Percentiles rank a stretch among this genome's conserved stretches.
Evolutionary conservation across 2,888 invertebrate species (phyloP).

Genomic region (Leptura quadrifasciata): DNA sequence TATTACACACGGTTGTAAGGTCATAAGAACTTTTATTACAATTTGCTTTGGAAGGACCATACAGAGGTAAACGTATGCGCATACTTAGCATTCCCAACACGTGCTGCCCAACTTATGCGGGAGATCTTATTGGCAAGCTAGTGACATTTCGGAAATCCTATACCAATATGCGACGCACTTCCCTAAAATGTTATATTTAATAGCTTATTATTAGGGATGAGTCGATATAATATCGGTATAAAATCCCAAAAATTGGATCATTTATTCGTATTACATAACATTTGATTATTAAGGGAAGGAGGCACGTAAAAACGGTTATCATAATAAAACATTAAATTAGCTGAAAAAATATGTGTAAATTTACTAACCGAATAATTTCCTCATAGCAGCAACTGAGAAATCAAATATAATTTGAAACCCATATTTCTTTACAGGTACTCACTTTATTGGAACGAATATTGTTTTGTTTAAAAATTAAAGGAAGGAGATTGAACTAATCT

Average conservation of each 20-base stretch:
- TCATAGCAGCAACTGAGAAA: no score
- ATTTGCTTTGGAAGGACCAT: conserved; percentile 15
- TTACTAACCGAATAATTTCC: no score
- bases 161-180: conserved; percentile 30
- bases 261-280: neutral
- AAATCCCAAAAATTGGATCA: neutral
- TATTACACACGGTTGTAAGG: conserved; percentile 26
- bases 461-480: no score
- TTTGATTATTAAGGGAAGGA: neutral
- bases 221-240: neutral
- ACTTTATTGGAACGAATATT: no score
- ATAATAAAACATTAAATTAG: no score
- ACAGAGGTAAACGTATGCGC: conserved; percentile 35
- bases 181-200: conserved; percentile 11
- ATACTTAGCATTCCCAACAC: conserved; percentile 39
- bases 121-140: conserved; percentile 35
- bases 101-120: conserved; percentile 38
- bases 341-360: no score
- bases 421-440: no score
- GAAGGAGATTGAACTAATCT: no score
- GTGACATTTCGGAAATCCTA: conserved; percentile 38
- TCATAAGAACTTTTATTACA: conserved; percentile 38
- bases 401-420: no score
- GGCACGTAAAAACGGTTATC: no score
- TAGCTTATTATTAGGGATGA: conserved; percentile 11